Base-by-base conservation (phyloP, 2,797 vertebrate species). In the Macropus fuliginosus region DNA sequence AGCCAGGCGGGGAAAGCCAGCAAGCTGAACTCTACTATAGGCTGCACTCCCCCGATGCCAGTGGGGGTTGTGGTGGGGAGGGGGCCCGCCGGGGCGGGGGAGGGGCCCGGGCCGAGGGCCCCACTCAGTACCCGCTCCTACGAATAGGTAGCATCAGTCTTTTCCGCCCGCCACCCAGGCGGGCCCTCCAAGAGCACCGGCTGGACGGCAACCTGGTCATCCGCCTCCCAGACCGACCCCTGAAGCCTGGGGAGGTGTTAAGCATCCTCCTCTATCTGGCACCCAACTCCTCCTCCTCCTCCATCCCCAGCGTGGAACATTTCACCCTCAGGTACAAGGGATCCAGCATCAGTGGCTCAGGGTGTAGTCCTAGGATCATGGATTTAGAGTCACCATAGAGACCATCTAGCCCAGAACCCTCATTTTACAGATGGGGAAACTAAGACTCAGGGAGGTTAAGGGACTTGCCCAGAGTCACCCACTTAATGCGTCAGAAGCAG, bases 111-210 rank as follows among this genome's bases (percentile, higher is more conserved):
- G 99, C 98, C 0, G 99, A 99, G 96, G 99, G 99, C 55, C 99
- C 98, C 96, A 99, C 99, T 0, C 99, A 99, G 98, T 99, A 99
- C 98, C 99, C 99, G 0, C 98, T 99, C 96, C 99, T 99, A 97
- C 99, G 99, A 91, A 99, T 99, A 1, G 99, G 99, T 9, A 99
- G 99, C 98, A 99, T 99, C 98, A 99, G 99, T 98, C 98, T 99
- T 56, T 99, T 99, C 98, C 99, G 99, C 98, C 99, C 99, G 1
- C 98, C 98, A 11, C 98, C 99, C 0, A 98, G 98, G 94, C 99
- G 99, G 97, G 98, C 99, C 91, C 98, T 99, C 98, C 99, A 99
- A 97, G 99, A 99, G 98, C 99, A 99, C 59, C 99, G 98, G 94
- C 97, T 99, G 94, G 99, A 99, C 46, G 99, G 99, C 56, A 99